Percentiles rank a stretch among this genome's conserved stretches.
These are phyloP conservation scores for Epinotia bilunana DNA, from an alignment of 2,888 invertebrate species.

Conservation along the genomic window DNA sequence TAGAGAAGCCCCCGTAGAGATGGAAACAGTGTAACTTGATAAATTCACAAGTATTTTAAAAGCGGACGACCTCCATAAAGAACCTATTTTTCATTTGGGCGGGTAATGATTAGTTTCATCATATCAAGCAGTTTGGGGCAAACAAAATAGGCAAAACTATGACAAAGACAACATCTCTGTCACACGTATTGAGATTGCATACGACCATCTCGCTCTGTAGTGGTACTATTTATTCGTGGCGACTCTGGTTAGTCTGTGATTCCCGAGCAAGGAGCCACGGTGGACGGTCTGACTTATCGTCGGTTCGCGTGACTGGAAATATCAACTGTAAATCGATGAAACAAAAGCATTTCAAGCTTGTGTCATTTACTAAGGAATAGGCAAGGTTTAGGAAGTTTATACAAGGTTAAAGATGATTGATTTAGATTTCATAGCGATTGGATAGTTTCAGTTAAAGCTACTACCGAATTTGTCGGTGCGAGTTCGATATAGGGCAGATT, in stretches of 20 bases:
- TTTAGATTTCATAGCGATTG: slow-evolving; percentile 6
- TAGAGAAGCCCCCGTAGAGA: background rate
- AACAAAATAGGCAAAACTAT: background rate
- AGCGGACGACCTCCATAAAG: too few species aligned
- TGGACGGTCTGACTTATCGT: slow-evolving; percentile 50
- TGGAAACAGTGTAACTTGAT: too few species aligned
- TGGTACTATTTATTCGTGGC: too few species aligned
- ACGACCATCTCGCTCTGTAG: too few species aligned
- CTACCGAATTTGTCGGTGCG: background rate
- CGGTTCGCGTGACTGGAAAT: slow-evolving; percentile 60
- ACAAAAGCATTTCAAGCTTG: slow-evolving; percentile 50
- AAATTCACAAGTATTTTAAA: too few species aligned
- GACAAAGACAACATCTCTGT: background rate
- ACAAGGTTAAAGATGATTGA: slow-evolving; percentile 51
- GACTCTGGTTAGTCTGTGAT: background rate
- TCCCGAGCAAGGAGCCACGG: slow-evolving; percentile 16
- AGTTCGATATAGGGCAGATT: background rate
- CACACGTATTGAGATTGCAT: too few species aligned
- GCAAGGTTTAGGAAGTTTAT: slow-evolving; percentile 41
- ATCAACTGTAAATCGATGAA: slow-evolving; percentile 58
- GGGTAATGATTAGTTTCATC: too few species aligned
- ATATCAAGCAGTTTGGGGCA: too few species aligned
- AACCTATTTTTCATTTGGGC: too few species aligned
- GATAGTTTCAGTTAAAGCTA: background rate
- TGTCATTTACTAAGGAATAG: slow-evolving; percentile 46